Evolutionary conservation across 2,113 vertebrate species (phyloP), one percentile per base, ranked within the genome.

Genomic region (Scytalopus superciliaris): DNA sequence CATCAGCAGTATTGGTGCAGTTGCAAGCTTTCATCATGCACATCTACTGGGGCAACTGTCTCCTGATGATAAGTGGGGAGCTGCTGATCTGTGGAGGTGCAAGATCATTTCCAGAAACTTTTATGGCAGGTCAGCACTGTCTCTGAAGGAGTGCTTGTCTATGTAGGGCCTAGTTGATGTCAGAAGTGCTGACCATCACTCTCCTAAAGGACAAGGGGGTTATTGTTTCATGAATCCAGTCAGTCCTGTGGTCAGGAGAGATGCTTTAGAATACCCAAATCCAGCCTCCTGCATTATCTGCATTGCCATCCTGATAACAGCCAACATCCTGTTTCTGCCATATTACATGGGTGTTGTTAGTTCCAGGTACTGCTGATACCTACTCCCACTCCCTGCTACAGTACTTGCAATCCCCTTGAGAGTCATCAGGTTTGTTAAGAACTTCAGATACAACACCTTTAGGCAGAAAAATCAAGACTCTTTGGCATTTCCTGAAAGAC

Each of bases 401-500:
- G 31, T 82, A 75, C 86, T 87, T 86, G 42, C 49, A 86, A 23
- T 40, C 33, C 70, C 33, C 59, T 83, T 69, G 28, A 52, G 35
- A 81, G 31, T 69, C 45, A 33, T 35, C 31, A 84, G 13, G 40
- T 74, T 93, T 31, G 12, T 53, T 74, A 86, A 89, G 47, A 89
- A 70, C 39, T 74, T 93, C 47, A 92, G 30, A 73, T 92, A 55
- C 23, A 63, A 55, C 35, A 67, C 63, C 57, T 95, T 87, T 64
- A 94, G 76, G 73, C 80, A 89, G 68, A 96, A 93, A 96, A 95
- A 70, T 92, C 42, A 81, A 84, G 80, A 93, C 56, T 49, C 52
- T 90, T 85, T 57, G 40, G 67, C 82, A 62, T 88, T 95, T 95
- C 70, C 75, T 93, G 90, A 94, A 95, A 94, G 93, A 89, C 89